phyloP scores from a whole-genome alignment of 2,113 vertebrate species.

The Stigmatopora nigra region DNA sequence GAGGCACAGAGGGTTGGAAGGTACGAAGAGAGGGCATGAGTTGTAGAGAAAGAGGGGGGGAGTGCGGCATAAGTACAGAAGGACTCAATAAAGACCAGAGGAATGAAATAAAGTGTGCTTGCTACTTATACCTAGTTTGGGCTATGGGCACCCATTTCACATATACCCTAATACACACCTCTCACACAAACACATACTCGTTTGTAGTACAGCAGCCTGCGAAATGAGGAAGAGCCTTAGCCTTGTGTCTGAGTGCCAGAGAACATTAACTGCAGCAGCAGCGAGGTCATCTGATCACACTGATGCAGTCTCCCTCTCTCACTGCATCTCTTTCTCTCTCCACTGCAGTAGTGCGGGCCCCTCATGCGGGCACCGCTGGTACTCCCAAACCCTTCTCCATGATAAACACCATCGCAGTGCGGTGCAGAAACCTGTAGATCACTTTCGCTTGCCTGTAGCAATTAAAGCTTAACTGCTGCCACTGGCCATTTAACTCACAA shows the following conservation, averaged over 20 bases:
- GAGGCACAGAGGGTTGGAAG: conserved; percentile 37
- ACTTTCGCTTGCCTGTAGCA: conserved; percentile 28
- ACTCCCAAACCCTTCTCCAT: conserved; percentile 17
- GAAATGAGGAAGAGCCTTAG: conserved; percentile 45
- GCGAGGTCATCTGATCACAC: conserved; percentile 68
- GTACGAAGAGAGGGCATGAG: conserved; percentile 52
- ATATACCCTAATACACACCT: conserved; percentile 7
- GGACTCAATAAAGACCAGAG: conserved; percentile 15
- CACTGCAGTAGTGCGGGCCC: conserved; percentile 55
- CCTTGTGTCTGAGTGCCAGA: conserved; percentile 59
- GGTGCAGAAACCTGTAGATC: conserved; percentile 17
- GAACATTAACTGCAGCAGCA: conserved; percentile 72
- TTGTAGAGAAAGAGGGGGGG: conserved; percentile 41
- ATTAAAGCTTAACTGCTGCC: conserved; percentile 22
- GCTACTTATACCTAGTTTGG: conserved; percentile 24
- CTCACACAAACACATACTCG: conserved; percentile 21
- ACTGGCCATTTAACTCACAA: conserved; percentile 13
- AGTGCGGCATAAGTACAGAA: conserved; percentile 6
- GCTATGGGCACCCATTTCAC: conserved; percentile 12
- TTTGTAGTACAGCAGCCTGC: conserved; percentile 58
- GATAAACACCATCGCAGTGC: not conserved
- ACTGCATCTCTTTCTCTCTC: conserved; percentile 34
- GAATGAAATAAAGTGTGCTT: conserved; percentile 17
- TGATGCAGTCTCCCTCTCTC: conserved; percentile 56
- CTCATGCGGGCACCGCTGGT: conserved; percentile 39